These are phyloP conservation scores for Enteromius unitaeniatus DNA, from an alignment of 2,797 vertebrate genomes.

Conservation along the genomic window DNA sequence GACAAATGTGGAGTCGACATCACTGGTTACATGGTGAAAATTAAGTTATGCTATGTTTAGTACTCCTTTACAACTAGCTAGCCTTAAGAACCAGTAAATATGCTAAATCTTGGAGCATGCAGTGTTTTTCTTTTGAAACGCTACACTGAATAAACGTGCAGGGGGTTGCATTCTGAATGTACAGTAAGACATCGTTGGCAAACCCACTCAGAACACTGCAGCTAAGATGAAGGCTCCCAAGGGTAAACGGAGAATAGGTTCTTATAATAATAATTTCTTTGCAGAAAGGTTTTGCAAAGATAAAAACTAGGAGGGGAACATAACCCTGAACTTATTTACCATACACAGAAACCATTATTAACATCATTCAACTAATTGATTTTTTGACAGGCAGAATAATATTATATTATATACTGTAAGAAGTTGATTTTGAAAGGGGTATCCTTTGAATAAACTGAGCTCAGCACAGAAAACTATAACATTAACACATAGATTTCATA, in stretches of 20 bases:
- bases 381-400: constrained; percentile 60
- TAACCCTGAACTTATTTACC: not conserved
- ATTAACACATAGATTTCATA: constrained; percentile 57
- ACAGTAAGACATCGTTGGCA: not conserved
- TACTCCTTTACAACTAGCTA: not conserved
- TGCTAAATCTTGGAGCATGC: not conserved
- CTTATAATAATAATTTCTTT: too few relatives aligned
- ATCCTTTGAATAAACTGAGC: not conserved
- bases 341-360: constrained; percentile 45
- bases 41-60: not conserved
- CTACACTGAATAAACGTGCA: constrained; percentile 28
- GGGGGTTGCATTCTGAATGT: constrained; percentile 22
- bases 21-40: not conserved
- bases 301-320: not conserved
- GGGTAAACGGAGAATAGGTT: not conserved
- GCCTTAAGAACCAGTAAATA: not conserved
- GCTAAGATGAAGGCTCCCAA: constrained; percentile 28
- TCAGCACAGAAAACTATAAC: not conserved
- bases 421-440: constrained; percentile 45
- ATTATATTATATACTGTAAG: constrained; percentile 72
- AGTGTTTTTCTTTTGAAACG: not conserved
- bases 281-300: not conserved
- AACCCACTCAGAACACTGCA: constrained; percentile 1
- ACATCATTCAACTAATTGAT: constrained; percentile 78
- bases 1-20: not conserved